Conservation (phyloP, 2,888 invertebrate genomes). For the Dryococelus australis region DNA sequence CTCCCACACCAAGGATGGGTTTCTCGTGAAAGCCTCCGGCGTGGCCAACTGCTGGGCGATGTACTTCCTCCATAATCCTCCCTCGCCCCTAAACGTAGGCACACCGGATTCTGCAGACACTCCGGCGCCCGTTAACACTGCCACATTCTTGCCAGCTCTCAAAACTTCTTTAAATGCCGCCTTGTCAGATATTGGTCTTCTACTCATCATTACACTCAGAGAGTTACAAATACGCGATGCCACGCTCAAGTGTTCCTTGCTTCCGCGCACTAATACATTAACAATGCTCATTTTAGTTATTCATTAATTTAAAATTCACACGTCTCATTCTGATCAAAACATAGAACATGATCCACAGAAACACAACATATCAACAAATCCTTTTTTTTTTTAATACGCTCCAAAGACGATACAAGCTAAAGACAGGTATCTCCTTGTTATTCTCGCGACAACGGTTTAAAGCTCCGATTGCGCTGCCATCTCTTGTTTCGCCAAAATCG, state of each 20-base stretch:
- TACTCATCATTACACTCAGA: neutral
- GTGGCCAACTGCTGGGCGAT: slow-evolving; percentile 72
- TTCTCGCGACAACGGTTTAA: too few species aligned
- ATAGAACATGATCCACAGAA: too few species aligned
- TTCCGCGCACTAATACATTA: neutral
- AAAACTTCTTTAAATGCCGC: slow-evolving; percentile 67
- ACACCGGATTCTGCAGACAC: slow-evolving; percentile 87
- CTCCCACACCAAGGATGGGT: slow-evolving; percentile 87
- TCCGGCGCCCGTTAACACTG: slow-evolving; percentile 79
- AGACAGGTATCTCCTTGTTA: too few species aligned
- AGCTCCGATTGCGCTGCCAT: too few species aligned
- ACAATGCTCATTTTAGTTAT: neutral
- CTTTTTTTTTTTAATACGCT: too few species aligned
- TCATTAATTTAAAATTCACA: neutral
- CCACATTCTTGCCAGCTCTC: slow-evolving; percentile 68
- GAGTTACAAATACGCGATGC: neutral
- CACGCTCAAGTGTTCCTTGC: neutral
- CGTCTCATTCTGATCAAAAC: too few species aligned
- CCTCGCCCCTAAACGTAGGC: slow-evolving; percentile 84
- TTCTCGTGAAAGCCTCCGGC: slow-evolving; percentile 72
- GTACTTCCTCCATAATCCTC: slow-evolving; percentile 83
- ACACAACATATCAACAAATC: too few species aligned
- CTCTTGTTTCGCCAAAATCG: too few species aligned
- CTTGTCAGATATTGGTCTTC: slow-evolving; percentile 54
- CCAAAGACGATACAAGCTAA: too few species aligned